phyloP scores from a whole-genome alignment of 2,888 invertebrate species.

The Sialis fuliginosa region DNA sequence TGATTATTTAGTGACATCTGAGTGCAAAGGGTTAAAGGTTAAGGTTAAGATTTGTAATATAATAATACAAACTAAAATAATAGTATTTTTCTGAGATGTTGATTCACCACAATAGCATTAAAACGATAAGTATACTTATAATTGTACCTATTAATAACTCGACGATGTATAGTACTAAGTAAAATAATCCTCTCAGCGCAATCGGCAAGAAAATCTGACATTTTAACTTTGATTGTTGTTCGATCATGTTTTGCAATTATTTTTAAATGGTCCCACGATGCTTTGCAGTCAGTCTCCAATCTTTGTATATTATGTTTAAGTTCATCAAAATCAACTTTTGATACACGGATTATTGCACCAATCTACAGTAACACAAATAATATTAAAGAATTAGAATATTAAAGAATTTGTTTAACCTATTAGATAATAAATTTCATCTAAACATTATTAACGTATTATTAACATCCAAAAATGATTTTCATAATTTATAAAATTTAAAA shows the following conservation, averaged over 20 bases:
- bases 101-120: too few relatives aligned
- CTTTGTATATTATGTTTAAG: constrained; percentile 67
- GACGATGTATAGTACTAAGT: constrained; percentile 74
- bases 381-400: neutral
- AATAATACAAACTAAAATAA: too few relatives aligned
- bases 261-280: constrained; percentile 92
- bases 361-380: constrained; percentile 33
- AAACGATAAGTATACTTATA: neutral
- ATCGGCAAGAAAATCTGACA: constrained; percentile 91
- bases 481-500: too few relatives aligned
- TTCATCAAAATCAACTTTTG: constrained; percentile 92
- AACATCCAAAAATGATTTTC: too few relatives aligned
- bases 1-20: too few relatives aligned
- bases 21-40: too few relatives aligned
- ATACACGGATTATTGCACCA: constrained; percentile 76
- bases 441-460: too few relatives aligned
- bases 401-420: too few relatives aligned
- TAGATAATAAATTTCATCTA: too few relatives aligned
- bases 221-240: constrained; percentile 72
- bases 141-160: constrained; percentile 69
- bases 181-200: constrained; percentile 95
- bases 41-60: too few relatives aligned
- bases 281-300: constrained; percentile 90
- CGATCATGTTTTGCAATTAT: constrained; percentile 90
- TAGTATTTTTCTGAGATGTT: too few relatives aligned